Percentiles rank a stretch among this genome's conserved stretches.
These are phyloP conservation scores for Ramphastos sulfuratus DNA, from an alignment of 2,113 vertebrate genomes.

Conservation along the genomic window DNA sequence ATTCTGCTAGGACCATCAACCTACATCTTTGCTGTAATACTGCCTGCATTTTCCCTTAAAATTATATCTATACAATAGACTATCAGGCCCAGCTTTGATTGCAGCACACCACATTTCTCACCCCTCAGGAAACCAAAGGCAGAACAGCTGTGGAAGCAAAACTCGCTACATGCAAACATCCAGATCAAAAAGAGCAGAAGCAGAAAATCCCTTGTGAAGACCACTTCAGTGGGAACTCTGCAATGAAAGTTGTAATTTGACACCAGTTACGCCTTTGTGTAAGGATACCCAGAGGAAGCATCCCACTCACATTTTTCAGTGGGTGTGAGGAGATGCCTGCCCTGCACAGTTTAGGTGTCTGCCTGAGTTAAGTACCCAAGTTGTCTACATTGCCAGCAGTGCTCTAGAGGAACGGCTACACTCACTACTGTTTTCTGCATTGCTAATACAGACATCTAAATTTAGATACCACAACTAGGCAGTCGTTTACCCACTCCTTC, in stretches of 20 bases:
- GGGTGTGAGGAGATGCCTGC: background rate
- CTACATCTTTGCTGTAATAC: background rate
- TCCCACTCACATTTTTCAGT: background rate
- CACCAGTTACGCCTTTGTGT: background rate
- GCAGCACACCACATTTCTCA: background rate
- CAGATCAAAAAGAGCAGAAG: background rate
- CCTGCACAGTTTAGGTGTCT: background rate
- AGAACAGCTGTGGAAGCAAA: constrained; percentile 34
- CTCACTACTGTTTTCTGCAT: background rate
- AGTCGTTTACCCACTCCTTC: background rate
- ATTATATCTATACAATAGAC: background rate
- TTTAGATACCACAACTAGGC: background rate
- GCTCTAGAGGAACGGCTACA: background rate
- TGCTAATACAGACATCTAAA: background rate
- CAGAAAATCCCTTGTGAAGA: background rate
- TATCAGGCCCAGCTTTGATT: background rate
- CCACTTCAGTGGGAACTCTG: background rate
- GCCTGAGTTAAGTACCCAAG: background rate
- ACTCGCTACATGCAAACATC: background rate
- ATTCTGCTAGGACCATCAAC: background rate
- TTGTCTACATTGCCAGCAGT: background rate
- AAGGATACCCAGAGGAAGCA: constrained; percentile 1
- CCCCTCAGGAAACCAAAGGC: background rate
- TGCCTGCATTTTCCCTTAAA: background rate
- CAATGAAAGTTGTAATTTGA: background rate